Percentiles rank a stretch among this genome's conserved stretches.
These are phyloP conservation scores for Antheraea mylitta DNA, from an alignment of 1,140 invertebrate genomes.

Conservation along the genomic window DNA sequence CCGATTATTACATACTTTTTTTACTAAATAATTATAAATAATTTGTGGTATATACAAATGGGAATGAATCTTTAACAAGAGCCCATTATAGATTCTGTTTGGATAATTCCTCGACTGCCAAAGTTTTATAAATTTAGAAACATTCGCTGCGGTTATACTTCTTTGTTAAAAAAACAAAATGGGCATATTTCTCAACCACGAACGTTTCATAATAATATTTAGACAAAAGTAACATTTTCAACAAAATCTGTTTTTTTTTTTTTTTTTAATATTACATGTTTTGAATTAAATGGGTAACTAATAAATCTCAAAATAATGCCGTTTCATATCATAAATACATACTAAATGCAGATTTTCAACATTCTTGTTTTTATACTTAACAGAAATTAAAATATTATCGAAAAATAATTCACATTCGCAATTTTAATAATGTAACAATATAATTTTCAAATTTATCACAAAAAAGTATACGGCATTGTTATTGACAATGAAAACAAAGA, in stretches of 20 bases:
- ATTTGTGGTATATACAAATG: conserved; percentile 65
- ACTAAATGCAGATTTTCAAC: too few species aligned
- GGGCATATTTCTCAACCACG: not conserved
- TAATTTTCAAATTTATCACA: not conserved
- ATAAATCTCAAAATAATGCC: too few species aligned
- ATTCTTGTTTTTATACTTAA: too few species aligned
- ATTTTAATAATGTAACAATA: not conserved
- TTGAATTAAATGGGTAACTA: too few species aligned
- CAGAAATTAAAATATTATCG: too few species aligned
- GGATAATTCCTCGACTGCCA: not conserved
- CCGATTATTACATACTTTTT: not conserved
- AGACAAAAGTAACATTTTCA: not conserved
- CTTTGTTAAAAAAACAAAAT: not conserved
- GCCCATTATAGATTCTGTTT: not conserved
- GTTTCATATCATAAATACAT: too few species aligned
- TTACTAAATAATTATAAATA: conserved; percentile 40
- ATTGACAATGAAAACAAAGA: not conserved
- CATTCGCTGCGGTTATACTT: not conserved
- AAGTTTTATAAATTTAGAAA: conserved; percentile 2
- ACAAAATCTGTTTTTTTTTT: not conserved
- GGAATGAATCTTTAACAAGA: conserved; percentile 52
- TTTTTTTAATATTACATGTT: too few species aligned
- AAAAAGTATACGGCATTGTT: not conserved
- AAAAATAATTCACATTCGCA: not conserved
- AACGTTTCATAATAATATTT: not conserved